Percentiles rank a stretch among this genome's conserved stretches.
Conservation (phyloP, 2,113 vertebrate genomes). For the Seriola quinqueradiata region DNA sequence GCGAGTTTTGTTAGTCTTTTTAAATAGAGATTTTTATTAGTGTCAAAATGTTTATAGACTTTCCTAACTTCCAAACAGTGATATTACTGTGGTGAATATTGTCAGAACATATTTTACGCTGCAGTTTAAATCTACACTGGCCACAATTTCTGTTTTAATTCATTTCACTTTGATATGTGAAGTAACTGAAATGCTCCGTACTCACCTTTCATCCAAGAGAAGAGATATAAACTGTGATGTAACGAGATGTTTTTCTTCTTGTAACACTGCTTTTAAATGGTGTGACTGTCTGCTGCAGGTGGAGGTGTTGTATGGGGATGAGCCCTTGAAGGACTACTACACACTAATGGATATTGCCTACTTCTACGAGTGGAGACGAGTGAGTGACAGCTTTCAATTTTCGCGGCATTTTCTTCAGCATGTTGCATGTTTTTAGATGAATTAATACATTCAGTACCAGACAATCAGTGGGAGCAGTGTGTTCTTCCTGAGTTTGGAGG, state of each 20-base stretch:
- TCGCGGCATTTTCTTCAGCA: background rate
- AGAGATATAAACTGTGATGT: background rate
- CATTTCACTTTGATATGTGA: background rate
- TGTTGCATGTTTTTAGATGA: background rate
- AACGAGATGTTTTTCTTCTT: background rate
- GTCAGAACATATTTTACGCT: background rate
- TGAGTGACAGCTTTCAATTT: slow-evolving; percentile 68
- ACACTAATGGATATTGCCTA: slow-evolving; percentile 97
- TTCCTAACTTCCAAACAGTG: background rate
- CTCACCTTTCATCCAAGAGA: background rate
- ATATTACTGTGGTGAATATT: background rate
- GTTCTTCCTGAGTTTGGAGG: no score
- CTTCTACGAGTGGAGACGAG: slow-evolving; percentile 95
- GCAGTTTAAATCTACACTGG: background rate
- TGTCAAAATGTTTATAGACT: background rate
- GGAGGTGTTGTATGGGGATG: slow-evolving; percentile 93
- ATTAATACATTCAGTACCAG: background rate
- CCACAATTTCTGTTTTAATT: background rate
- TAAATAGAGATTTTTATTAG: background rate
- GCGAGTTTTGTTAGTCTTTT: no score
- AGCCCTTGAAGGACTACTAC: slow-evolving; percentile 95
- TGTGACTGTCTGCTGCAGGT: slow-evolving; percentile 82
- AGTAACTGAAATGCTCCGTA: background rate
- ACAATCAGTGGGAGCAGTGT: background rate
- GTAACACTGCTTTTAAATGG: background rate